Percentiles rank a stretch among this genome's conserved stretches.
Evolutionary conservation across 1,140 invertebrate genomes (phyloP).

Genomic region (Amyelois transitella): DNA sequence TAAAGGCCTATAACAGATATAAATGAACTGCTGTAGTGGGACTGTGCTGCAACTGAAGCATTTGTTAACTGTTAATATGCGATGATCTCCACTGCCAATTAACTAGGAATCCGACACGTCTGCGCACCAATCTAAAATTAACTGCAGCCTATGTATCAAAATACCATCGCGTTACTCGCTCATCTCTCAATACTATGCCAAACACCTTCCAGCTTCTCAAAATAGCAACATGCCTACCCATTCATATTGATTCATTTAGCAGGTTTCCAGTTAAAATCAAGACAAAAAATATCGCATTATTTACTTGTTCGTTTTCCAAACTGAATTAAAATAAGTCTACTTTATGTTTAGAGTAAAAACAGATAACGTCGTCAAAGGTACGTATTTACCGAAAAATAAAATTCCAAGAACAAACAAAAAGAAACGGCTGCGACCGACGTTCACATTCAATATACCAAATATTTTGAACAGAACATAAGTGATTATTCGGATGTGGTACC

Average conservation of each 20-base stretch:
- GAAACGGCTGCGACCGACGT: constrained; percentile 40
- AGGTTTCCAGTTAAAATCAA: not conserved
- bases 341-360: not conserved
- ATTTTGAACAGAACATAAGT: constrained; percentile 68
- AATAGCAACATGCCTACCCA: constrained; percentile 54
- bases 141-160: constrained; percentile 73
- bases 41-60: not conserved
- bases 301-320: not conserved
- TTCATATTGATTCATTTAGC: constrained; percentile 54
- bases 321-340: not conserved
- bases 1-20: not conserved
- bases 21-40: not conserved
- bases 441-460: constrained; percentile 65
- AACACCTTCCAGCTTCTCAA: constrained; percentile 71
- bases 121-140: constrained; percentile 73
- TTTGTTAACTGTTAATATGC: constrained; percentile 30
- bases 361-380: not conserved
- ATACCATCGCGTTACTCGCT: constrained; percentile 69
- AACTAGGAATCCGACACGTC: constrained; percentile 69
- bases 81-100: constrained; percentile 70
- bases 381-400: constrained; percentile 14
- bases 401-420: constrained; percentile 51
- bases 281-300: not conserved
- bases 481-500: constrained; percentile 72
- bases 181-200: constrained; percentile 73